phyloP scores from a whole-genome alignment of 2,888 invertebrate genomes.

The Patella pellucida region DNA sequence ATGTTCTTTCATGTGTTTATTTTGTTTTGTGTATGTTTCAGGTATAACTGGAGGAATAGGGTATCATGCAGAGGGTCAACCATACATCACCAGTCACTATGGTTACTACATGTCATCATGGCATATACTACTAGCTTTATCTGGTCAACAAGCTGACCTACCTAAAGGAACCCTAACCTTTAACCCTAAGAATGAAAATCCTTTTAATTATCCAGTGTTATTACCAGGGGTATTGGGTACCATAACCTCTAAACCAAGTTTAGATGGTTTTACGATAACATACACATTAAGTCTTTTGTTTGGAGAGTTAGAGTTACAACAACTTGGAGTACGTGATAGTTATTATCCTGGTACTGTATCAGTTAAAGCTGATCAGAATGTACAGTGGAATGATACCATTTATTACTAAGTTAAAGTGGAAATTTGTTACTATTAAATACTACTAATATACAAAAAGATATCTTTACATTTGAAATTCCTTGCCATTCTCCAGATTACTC shows the following conservation, averaged over 20 bases:
- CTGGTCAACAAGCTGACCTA: background rate
- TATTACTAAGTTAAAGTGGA: too few species aligned
- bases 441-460: too few species aligned
- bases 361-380: background rate
- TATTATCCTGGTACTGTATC: background rate
- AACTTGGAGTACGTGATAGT: background rate
- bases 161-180: background rate
- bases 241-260: background rate
- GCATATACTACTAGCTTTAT: conserved; percentile 2
- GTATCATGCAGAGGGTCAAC: background rate
- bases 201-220: background rate
- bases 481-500: too few species aligned
- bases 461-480: too few species aligned
- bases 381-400: background rate
- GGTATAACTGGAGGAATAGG: background rate
- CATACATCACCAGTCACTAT: background rate
- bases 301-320: background rate
- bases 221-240: background rate
- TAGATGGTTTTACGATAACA: background rate
- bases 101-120: conserved; percentile 7
- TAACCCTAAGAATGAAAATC: background rate
- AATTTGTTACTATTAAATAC: too few species aligned
- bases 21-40: background rate
- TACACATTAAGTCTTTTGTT: background rate
- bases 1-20: too few species aligned